Evolutionary conservation across 2,797 vertebrate genomes (phyloP).

Genomic region (Notolabrus celidotus): DNA sequence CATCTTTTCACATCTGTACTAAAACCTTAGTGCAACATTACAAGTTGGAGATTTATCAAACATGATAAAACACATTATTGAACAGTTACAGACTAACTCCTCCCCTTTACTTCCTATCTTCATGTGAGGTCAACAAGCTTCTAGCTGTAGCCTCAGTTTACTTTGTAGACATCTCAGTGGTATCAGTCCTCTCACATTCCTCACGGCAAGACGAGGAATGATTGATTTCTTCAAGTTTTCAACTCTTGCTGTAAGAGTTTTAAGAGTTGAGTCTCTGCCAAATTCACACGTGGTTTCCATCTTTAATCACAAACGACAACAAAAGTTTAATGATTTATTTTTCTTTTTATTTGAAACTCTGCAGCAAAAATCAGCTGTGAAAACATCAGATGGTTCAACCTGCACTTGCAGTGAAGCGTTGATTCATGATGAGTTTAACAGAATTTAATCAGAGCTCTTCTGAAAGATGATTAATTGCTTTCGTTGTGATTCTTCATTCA

Average conservation of each 20-base stretch:
- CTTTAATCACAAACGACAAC: not conserved
- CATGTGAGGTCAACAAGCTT: not conserved
- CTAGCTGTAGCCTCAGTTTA: conserved; percentile 6
- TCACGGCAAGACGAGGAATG: not conserved
- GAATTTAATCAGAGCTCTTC: conserved; percentile 4
- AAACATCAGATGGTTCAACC: conserved; percentile 8
- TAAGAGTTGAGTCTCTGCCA: conserved; percentile 11
- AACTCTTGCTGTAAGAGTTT: not conserved
- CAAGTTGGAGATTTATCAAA: no score
- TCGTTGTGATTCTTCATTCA: no score
- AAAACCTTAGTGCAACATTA: no score
- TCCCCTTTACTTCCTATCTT: not conserved
- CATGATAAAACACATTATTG: no score
- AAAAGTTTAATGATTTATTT: not conserved
- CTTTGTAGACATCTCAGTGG: not conserved
- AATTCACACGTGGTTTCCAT: conserved; percentile 11
- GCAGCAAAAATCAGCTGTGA: conserved; percentile 1
- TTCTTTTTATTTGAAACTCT: not conserved
- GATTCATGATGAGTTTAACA: not conserved
- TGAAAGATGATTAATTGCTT: conserved; percentile 1
- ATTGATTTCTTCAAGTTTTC: not conserved
- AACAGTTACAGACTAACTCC: no score
- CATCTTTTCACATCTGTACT: no score
- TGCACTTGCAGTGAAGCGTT: conserved; percentile 23
- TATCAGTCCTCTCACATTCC: not conserved